A percentile compares a stretch with the other conserved stretches of the same genome.
Evolutionary conservation across 2,888 invertebrate species (phyloP).

Genomic region (Lamellibrachia columna): DNA sequence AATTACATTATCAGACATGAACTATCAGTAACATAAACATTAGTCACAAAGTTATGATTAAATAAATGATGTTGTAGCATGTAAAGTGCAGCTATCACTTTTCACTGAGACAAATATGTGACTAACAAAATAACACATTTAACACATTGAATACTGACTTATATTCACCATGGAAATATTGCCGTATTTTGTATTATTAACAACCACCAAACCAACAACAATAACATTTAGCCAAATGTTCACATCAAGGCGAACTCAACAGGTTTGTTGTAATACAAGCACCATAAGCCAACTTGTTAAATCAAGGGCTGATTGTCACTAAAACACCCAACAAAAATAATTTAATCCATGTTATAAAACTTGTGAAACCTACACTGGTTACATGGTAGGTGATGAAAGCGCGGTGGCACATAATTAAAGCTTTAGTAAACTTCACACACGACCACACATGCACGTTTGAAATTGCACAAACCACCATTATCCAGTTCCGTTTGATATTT

Average conservation of each 20-base stretch:
- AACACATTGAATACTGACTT: not conserved
- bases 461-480: not conserved
- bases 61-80: not conserved
- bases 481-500: not conserved
- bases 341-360: constrained; percentile 3
- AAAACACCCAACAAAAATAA: constrained; percentile 2
- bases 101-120: not conserved
- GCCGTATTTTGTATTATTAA: not conserved
- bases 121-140: not conserved
- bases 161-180: not conserved
- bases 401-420: constrained; percentile 5
- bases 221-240: not conserved
- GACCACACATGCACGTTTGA: not conserved
- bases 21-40: not conserved
- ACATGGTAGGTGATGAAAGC: not conserved
- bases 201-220: not conserved
- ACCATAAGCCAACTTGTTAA: not conserved
- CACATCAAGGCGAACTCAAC: not conserved
- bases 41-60: not conserved
- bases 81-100: not conserved
- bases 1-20: not conserved
- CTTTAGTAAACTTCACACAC: constrained; percentile 11
- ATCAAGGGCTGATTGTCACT: constrained; percentile 11
- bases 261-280: constrained; percentile 16
- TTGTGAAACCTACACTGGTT: constrained; percentile 12